Evolutionary conservation across 2,888 invertebrate species (phyloP).

Genomic region (Synergus laeviventris): DNA sequence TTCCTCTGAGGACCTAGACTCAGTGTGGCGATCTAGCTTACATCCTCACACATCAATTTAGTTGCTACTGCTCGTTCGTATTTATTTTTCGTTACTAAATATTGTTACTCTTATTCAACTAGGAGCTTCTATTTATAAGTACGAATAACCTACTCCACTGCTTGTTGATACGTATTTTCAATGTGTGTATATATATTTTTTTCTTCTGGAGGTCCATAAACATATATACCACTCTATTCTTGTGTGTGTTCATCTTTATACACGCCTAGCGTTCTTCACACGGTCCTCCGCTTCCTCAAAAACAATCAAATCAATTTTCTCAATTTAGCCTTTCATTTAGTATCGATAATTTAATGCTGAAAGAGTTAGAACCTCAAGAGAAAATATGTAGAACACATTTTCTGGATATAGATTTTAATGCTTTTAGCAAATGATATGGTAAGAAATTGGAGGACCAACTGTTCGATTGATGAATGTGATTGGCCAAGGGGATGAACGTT

Average conservation of each 20-base stretch:
- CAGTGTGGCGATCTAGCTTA: conserved; percentile 70
- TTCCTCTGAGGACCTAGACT: conserved; percentile 65
- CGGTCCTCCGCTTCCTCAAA: conserved; percentile 21
- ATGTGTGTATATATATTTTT: conserved; percentile 37
- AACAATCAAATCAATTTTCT: not conserved
- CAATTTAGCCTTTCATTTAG: too few relatives aligned
- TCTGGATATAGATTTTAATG: not conserved
- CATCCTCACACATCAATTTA: conserved; percentile 73
- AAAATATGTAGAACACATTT: not conserved
- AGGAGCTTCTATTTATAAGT: conserved; percentile 56
- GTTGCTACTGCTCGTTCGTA: conserved; percentile 61
- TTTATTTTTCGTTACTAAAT: conserved; percentile 52
- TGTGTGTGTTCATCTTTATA: conserved; percentile 38
- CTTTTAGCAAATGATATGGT: not conserved
- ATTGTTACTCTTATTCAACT: conserved; percentile 54
- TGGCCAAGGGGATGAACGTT: conserved; percentile 37
- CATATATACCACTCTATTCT: conserved; percentile 37
- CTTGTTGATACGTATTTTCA: conserved; percentile 66
- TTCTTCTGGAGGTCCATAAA: conserved; percentile 34
- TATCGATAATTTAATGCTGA: not conserved
- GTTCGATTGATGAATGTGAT: conserved; percentile 25
- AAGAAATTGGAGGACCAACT: conserved; percentile 12
- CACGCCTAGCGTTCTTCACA: conserved; percentile 36
- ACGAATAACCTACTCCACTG: conserved; percentile 70
- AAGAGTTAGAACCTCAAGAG: not conserved